These are phyloP conservation scores for Chouioia cunea DNA, from an alignment of 2,888 invertebrate genomes.

Conservation along the genomic window DNA sequence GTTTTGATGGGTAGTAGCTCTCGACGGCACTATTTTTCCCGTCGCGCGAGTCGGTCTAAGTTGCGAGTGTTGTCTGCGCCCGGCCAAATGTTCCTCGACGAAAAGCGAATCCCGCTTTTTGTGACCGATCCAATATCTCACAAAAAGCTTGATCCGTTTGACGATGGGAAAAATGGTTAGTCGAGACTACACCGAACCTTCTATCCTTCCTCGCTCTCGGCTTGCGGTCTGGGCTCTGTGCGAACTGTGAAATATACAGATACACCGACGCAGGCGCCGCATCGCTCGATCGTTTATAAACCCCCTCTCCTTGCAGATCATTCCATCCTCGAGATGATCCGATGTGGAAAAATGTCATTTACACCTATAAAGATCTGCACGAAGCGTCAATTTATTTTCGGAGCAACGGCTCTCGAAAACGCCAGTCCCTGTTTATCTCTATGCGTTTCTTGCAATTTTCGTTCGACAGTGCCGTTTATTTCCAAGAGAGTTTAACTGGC, in stretches of 20 bases:
- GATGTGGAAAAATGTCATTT: no score
- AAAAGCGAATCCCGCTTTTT: constrained; percentile 70
- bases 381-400: no score
- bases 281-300: constrained; percentile 19
- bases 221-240: constrained; percentile 39
- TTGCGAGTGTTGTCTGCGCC: neutral
- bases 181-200: constrained; percentile 56
- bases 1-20: no score
- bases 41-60: no score
- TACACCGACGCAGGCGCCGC: constrained; percentile 1
- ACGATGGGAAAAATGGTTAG: constrained; percentile 67
- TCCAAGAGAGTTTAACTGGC: no score
- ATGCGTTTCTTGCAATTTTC: no score
- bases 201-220: constrained; percentile 58
- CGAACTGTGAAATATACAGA: constrained; percentile 28
- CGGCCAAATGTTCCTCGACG: constrained; percentile 66
- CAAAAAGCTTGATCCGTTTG: constrained; percentile 69
- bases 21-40: no score
- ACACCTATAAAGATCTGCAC: no score
- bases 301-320: constrained; percentile 1
- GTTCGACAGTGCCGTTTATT: no score
- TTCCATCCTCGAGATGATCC: neutral
- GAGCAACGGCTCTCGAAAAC: no score
- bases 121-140: constrained; percentile 68
- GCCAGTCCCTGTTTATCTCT: no score